Evolutionary conservation across 2,113 vertebrate species (phyloP), one percentile per base, ranked within the genome.

Genomic region (Alces alces): DNA sequence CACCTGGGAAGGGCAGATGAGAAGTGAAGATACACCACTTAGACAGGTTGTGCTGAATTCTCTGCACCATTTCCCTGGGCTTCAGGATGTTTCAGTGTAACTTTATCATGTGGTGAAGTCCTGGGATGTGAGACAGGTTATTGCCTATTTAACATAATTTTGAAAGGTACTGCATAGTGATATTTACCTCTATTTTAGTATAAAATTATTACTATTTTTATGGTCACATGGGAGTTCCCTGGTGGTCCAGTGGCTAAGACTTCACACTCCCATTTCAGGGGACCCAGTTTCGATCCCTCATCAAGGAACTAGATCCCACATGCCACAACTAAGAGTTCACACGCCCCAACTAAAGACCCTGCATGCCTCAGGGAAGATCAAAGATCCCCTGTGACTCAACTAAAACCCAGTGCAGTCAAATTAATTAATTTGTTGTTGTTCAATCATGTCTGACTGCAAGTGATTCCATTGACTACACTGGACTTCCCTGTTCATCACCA

Each of bases 241-340:
- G 36, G 36, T 43, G 36, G 11, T 43, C 70, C 36, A 43, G 70
- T 39, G 70, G 70, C 70, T 73, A 73, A 73, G 11, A 73, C 70
- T 13, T 43, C 70, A 73, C 11, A 73, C 36, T 39, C 21, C 12
- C 70, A 43, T 39, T 73, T 39, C 36, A 43, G 21, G 36, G 70
- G 21, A 14, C 36, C 36, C 0, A 0, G 57, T 12, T 43, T 73
- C 0, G 0, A 43, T 43, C 11, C 70, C 21, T 73, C 36, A 43
- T 73, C 36, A 73, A 73, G 70, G 70, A 73, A 43, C 36, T 39
- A 73, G 66, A 25, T 43, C 70, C 70, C 36, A 14, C 23, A 7
- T 43, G 36, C 36, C 2, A 2, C 11, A 73, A 25, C 70, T 73
- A 39, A 73, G 66, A 12, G n/a, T 12, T 39, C 36, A 43, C 36